Percentiles rank a stretch among this genome's conserved stretches.
phyloP scores from a whole-genome alignment of 1,140 invertebrate species.

The Musca domestica region DNA sequence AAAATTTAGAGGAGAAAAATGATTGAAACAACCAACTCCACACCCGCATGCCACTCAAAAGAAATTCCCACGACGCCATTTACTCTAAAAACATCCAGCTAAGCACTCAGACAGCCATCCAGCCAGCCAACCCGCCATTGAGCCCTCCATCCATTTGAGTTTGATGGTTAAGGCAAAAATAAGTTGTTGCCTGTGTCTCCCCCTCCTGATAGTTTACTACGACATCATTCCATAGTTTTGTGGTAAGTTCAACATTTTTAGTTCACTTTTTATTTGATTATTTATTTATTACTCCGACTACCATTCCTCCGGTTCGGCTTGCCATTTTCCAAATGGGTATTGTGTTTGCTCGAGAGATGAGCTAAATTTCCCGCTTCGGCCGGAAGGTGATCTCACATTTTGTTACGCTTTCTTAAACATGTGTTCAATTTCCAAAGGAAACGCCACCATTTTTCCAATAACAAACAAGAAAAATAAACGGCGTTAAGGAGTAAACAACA shows the following conservation, averaged over 20 bases:
- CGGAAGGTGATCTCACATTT: slow-evolving; percentile 10
- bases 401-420: neutral
- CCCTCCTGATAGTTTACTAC: neutral
- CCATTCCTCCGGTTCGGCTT: neutral
- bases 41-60: slow-evolving; percentile 48
- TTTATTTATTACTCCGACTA: neutral
- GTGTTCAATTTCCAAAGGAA: neutral
- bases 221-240: neutral
- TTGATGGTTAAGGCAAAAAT: neutral
- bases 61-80: slow-evolving; percentile 45
- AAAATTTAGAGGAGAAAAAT: neutral
- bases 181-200: neutral
- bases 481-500: neutral
- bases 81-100: neutral
- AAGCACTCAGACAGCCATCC: neutral
- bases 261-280: neutral
- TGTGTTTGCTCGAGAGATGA: neutral
- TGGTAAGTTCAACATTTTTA: neutral
- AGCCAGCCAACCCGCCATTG: too few species aligned
- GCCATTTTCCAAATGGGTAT: neutral
- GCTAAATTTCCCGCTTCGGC: neutral
- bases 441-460: neutral
- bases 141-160: neutral
- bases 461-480: neutral
- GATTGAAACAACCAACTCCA: slow-evolving; percentile 29